phyloP scores from a whole-genome alignment of 2,888 invertebrate species.

The Antheraea yamamai region DNA sequence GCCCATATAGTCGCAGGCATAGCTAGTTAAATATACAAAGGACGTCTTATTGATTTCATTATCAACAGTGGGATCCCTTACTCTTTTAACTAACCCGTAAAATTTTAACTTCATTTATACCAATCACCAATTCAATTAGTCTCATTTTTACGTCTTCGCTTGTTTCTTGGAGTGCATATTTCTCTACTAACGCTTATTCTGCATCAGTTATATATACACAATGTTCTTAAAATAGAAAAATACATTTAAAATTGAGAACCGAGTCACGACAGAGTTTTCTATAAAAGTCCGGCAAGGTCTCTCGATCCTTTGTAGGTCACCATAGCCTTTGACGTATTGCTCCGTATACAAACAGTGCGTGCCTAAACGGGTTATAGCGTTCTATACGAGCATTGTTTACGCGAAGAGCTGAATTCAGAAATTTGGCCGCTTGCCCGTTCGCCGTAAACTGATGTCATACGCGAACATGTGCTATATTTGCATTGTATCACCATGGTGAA shows the following conservation, averaged over 20 bases:
- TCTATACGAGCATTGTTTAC: constrained; percentile 46
- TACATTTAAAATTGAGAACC: neutral
- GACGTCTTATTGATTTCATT: neutral
- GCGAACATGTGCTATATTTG: constrained; percentile 17
- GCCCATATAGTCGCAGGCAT: neutral
- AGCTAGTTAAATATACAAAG: neutral
- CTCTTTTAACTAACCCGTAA: neutral
- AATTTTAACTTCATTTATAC: neutral
- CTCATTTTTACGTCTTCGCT: neutral
- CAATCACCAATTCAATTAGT: neutral
- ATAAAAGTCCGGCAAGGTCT: constrained; percentile 18
- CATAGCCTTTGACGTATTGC: constrained; percentile 7
- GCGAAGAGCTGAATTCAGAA: constrained; percentile 29
- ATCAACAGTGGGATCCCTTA: neutral
- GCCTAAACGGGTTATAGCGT: constrained; percentile 28
- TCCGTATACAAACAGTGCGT: constrained; percentile 11
- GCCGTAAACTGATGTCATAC: constrained; percentile 36
- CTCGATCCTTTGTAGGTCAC: neutral
- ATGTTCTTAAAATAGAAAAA: neutral
- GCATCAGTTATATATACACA: neutral
- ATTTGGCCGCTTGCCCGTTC: constrained; percentile 48
- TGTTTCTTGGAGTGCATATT: neutral
- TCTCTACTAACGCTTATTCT: neutral
- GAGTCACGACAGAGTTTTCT: constrained; percentile 1
- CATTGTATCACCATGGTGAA: constrained; percentile 15